Evolutionary conservation across 2,113 vertebrate genomes (phyloP).

Genomic region (Prietella phreatophila): DNA sequence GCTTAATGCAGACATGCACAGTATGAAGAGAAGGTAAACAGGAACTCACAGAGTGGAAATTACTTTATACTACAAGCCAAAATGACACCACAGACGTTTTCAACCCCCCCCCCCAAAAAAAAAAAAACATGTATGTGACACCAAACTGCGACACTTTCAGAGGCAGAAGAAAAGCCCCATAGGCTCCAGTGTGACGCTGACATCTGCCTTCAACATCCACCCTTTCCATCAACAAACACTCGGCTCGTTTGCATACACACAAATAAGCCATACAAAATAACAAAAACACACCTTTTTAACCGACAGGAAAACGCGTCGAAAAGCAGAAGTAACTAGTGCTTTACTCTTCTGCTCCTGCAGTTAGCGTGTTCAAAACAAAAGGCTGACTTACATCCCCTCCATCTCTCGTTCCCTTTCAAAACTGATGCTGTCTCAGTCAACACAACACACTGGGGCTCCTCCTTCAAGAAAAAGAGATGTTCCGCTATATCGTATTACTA

Average conservation of each 20-base stretch:
- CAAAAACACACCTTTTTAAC: not conserved
- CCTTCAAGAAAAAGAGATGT: constrained; percentile 9
- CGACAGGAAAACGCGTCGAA: constrained; percentile 15
- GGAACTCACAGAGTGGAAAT: not conserved
- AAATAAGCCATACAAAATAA: not conserved
- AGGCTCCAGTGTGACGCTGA: constrained; percentile 39
- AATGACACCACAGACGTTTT: not conserved
- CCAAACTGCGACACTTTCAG: constrained; percentile 41
- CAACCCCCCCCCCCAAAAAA: not conserved
- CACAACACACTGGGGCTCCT: constrained; percentile 44
- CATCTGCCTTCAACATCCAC: constrained; percentile 37
- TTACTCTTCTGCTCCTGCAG: constrained; percentile 54
- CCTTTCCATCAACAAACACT: constrained; percentile 38
- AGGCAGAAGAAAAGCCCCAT: not conserved
- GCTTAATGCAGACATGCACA: constrained; percentile 35
- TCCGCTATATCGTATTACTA: constrained; percentile 26
- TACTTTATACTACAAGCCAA: not conserved
- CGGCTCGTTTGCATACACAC: not conserved
- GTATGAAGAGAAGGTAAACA: constrained; percentile 12
- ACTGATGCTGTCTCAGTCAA: constrained; percentile 48
- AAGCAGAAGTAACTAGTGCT: constrained; percentile 61
- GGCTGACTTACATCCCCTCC: constrained; percentile 72
- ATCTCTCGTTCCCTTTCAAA: constrained; percentile 38
- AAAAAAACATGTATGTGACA: not conserved
- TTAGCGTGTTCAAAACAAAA: constrained; percentile 70